phyloP scores from a whole-genome alignment of 2,113 vertebrate genomes.

The Planiliza haematocheilus region DNA sequence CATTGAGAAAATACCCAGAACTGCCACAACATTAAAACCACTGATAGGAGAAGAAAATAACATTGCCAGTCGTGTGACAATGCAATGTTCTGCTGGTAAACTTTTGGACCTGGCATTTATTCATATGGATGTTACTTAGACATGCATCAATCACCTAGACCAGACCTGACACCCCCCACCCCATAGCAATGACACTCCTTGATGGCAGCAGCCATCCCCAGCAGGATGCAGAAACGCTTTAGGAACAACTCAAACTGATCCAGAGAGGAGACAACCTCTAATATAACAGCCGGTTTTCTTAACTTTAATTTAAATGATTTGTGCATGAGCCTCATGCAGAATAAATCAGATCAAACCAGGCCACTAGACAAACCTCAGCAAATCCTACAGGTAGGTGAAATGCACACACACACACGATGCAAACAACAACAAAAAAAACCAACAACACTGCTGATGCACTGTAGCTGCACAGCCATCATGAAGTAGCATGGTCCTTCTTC shows the following conservation, averaged over 20 bases:
- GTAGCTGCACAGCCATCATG: conserved; percentile 54
- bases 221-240: no score
- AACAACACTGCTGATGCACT: conserved; percentile 50
- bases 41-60: no score
- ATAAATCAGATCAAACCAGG: background rate
- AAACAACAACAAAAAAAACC: background rate
- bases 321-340: background rate
- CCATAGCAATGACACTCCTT: no score
- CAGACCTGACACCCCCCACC: no score
- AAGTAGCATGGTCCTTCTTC: conserved; percentile 55
- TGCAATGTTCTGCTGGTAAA: no score
- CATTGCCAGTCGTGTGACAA: background rate
- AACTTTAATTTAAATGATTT: no score
- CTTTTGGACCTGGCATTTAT: no score
- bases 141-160: no score
- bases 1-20: background rate
- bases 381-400: conserved; percentile 68
- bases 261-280: background rate
- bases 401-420: conserved; percentile 3
- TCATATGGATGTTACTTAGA: no score
- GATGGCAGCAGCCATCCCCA: no score
- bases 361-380: background rate
- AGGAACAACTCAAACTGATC: no score
- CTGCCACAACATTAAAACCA: no score
- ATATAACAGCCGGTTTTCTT: background rate